A percentile compares a stretch with the other conserved stretches of the same genome.
phyloP scores from a whole-genome alignment of 2,797 vertebrate species.

The Peromyscus aztecus region DNA sequence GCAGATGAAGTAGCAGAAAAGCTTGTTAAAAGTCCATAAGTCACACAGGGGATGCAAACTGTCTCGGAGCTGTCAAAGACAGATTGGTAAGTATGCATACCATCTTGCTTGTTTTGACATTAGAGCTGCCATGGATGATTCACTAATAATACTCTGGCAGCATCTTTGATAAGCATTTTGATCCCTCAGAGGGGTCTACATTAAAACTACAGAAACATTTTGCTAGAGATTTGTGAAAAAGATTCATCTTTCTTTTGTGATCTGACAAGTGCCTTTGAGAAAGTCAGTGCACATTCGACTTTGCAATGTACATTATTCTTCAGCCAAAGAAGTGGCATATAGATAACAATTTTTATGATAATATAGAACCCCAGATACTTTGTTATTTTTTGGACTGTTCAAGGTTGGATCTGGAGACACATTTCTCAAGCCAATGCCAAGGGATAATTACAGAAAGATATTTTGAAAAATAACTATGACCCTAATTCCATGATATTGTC shows the following conservation, averaged over 20 bases:
- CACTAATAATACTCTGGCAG: slow-evolving; percentile 42
- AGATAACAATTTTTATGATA: not conserved
- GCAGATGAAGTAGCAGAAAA: slow-evolving; percentile 25
- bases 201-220: slow-evolving; percentile 30
- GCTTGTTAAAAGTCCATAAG: slow-evolving; percentile 31
- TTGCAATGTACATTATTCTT: not conserved
- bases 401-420: not conserved
- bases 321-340: not conserved
- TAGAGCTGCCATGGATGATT: slow-evolving; percentile 16
- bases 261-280: slow-evolving; percentile 32
- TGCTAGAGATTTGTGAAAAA: not conserved
- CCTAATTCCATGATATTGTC: not conserved
- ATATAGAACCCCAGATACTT: not conserved
- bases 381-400: not conserved
- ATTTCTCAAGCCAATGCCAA: not conserved
- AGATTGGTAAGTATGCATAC: slow-evolving; percentile 32
- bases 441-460: not conserved
- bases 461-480: not conserved
- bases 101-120: slow-evolving; percentile 59
- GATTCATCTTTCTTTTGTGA: not conserved
- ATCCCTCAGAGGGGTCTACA: not conserved
- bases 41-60: slow-evolving; percentile 24
- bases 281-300: not conserved
- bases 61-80: slow-evolving; percentile 32
- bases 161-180: slow-evolving; percentile 17